These are phyloP conservation scores for Cryptotis parvus DNA, from an alignment of 2,113 vertebrate species.

Conservation along the genomic window DNA sequence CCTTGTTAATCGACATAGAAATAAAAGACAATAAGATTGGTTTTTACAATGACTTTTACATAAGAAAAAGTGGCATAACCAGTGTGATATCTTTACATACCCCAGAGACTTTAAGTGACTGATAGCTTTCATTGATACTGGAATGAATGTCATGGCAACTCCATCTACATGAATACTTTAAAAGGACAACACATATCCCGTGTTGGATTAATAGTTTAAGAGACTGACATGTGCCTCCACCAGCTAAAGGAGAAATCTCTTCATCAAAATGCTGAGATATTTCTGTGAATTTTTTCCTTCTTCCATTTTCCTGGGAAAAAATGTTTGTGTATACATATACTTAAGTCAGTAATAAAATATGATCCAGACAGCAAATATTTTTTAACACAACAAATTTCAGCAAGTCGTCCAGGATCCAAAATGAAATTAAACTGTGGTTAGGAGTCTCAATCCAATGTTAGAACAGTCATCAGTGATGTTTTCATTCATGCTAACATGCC, in stretches of 20 bases:
- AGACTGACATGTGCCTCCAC: not conserved
- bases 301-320: slow-evolving; percentile 31
- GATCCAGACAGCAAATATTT: slow-evolving; percentile 59
- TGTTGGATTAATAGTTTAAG: not conserved
- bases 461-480: slow-evolving; percentile 47
- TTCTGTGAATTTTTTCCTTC: slow-evolving; percentile 52
- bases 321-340: slow-evolving; percentile 33
- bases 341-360: slow-evolving; percentile 67
- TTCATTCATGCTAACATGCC: slow-evolving; percentile 34
- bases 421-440: slow-evolving; percentile 55
- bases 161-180: not conserved
- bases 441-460: slow-evolving; percentile 47
- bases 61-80: not conserved
- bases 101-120: not conserved
- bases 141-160: not conserved
- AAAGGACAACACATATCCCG: not conserved
- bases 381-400: slow-evolving; percentile 66
- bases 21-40: slow-evolving; percentile 16
- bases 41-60: not conserved
- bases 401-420: slow-evolving; percentile 49
- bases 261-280: slow-evolving; percentile 8
- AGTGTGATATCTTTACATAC: not conserved
- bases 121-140: not conserved
- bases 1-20: slow-evolving; percentile 34
- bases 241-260: slow-evolving; percentile 25